Evolutionary conservation across 2,113 vertebrate genomes (phyloP).

Genomic region (Cynocephalus volans): DNA sequence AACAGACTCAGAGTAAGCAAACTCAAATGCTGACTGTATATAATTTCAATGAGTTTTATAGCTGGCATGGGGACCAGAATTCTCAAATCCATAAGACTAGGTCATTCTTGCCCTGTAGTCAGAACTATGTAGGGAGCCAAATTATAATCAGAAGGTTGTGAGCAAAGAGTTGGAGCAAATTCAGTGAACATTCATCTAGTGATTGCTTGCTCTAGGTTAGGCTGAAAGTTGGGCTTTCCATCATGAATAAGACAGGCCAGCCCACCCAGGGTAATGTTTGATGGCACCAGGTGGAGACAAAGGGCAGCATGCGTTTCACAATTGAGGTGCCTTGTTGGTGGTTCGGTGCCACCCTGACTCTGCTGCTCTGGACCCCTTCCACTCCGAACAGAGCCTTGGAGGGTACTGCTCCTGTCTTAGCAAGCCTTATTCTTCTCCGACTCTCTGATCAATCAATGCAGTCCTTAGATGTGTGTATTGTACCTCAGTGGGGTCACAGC

Average conservation of each 20-base stretch:
- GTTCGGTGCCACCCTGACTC: background rate
- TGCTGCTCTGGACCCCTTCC: background rate
- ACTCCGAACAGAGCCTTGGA: background rate
- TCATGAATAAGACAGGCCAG: background rate
- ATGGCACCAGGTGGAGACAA: background rate
- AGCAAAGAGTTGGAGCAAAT: constrained; percentile 64
- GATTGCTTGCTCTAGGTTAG: background rate
- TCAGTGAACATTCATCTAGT: background rate
- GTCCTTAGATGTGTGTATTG: background rate
- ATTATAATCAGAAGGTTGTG: constrained; percentile 19
- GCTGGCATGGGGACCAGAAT: background rate
- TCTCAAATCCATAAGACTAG: constrained; percentile 49
- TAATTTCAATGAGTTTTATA: constrained; percentile 19
- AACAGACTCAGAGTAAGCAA: background rate
- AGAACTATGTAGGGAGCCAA: constrained; percentile 20
- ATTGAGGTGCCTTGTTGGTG: background rate
- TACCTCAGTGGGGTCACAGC: background rate
- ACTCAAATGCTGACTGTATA: background rate
- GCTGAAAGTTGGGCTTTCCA: background rate
- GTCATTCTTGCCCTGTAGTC: constrained; percentile 45
- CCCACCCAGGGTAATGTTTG: background rate
- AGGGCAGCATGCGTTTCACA: background rate
- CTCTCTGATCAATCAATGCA: background rate
- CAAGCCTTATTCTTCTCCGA: background rate
- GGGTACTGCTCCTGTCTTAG: background rate